Evolutionary conservation across 2,797 vertebrate genomes (phyloP).

Genomic region (Neosilurus mollespiculum): DNA sequence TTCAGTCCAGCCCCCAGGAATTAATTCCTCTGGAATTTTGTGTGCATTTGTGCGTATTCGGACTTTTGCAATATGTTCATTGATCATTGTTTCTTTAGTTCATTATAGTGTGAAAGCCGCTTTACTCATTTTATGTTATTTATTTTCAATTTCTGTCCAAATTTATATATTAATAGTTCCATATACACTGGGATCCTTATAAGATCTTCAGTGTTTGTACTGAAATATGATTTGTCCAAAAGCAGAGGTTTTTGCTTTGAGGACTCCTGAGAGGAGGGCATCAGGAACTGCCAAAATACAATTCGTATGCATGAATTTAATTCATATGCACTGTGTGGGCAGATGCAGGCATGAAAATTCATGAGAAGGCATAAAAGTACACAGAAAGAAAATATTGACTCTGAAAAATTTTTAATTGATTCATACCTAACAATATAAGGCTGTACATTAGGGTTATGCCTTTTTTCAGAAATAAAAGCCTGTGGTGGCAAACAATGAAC

Average conservation of each 20-base stretch:
- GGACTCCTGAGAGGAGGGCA: slow-evolving; percentile 51
- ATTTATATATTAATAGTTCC: slow-evolving; percentile 40
- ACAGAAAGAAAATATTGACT: not conserved
- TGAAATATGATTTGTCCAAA: slow-evolving; percentile 50
- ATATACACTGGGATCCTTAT: slow-evolving; percentile 13
- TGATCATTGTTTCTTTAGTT: too few relatives aligned
- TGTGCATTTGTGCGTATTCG: too few relatives aligned
- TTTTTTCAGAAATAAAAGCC: too few relatives aligned
- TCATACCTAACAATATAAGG: not conserved
- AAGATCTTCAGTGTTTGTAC: slow-evolving; percentile 35
- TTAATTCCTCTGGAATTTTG: too few relatives aligned
- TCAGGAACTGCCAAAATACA: slow-evolving; percentile 59
- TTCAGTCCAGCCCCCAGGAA: too few relatives aligned
- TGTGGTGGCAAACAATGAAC: too few relatives aligned
- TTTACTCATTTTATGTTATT: slow-evolving; percentile 4
- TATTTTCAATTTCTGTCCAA: not conserved
- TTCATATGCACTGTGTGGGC: slow-evolving; percentile 11
- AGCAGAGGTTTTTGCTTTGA: slow-evolving; percentile 55
- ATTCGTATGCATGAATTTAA: too few relatives aligned
- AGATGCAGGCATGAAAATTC: not conserved
- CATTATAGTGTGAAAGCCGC: too few relatives aligned
- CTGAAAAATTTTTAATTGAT: not conserved
- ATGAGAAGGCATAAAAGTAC: not conserved
- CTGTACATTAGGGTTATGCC: not conserved
- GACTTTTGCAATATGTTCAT: too few relatives aligned